phyloP scores from a whole-genome alignment of 2,888 invertebrate genomes.

The Hypomecis atomaria region DNA sequence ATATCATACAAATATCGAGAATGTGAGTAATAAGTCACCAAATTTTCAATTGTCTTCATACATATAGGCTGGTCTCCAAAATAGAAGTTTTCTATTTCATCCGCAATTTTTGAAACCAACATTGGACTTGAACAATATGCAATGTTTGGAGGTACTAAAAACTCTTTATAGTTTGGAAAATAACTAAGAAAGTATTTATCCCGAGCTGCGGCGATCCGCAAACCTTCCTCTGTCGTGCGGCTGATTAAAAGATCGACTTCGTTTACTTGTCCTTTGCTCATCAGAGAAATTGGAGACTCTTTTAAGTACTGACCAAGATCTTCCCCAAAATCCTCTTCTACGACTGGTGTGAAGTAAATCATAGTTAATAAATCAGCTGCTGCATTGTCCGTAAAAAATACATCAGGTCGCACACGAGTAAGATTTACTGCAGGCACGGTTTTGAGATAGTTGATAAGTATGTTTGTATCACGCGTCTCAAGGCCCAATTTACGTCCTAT shows the following conservation, averaged over 20 bases:
- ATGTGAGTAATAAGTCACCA: no score
- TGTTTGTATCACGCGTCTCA: conserved; percentile 38
- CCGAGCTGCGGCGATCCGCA: background rate
- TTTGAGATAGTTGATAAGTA: conserved; percentile 30
- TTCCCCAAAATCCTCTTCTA: conserved; percentile 29
- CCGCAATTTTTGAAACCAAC: conserved; percentile 16
- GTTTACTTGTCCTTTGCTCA: conserved; percentile 17
- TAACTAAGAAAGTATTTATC: background rate
- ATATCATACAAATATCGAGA: no score
- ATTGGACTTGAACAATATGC: conserved; percentile 14
- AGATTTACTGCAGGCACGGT: conserved; percentile 26
- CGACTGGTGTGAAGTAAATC: conserved; percentile 29
- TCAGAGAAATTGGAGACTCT: conserved; percentile 2
- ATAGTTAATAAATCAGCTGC: conserved; percentile 4
- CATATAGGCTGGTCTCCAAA: background rate
- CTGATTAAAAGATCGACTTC: conserved; percentile 28
- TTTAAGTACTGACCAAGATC: conserved; percentile 31
- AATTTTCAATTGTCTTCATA: no score
- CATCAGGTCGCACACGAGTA: conserved; percentile 19
- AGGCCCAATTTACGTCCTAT: conserved; percentile 47
- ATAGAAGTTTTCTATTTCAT: conserved; percentile 21
- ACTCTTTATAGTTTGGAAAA: conserved; percentile 7
- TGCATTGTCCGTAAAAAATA: conserved; percentile 25
- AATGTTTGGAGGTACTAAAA: conserved; percentile 8
- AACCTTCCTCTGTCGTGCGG: conserved; percentile 26